Evolutionary conservation across 2,888 invertebrate genomes (phyloP).

Genomic region (Agrypnus murinus): DNA sequence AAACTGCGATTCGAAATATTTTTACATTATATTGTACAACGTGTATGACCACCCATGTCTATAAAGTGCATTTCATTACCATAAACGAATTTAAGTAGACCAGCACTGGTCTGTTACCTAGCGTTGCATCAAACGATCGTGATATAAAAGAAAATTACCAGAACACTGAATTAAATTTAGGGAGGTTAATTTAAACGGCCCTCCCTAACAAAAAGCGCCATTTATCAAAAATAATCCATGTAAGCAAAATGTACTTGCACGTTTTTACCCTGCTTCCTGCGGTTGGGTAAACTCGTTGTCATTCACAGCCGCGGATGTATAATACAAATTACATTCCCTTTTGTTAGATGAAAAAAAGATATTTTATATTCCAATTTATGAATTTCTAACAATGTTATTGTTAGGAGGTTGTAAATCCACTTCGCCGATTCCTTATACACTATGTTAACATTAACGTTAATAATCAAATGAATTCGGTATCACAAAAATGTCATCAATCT

Average conservation of each 20-base stretch:
- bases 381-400: background rate
- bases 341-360: background rate
- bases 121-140: background rate
- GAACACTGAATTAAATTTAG: constrained; percentile 1
- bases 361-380: constrained; percentile 6
- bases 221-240: constrained; percentile 27
- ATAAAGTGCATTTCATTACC: too few relatives aligned
- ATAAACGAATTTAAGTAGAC: too few relatives aligned
- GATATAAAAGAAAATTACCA: background rate
- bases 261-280: constrained; percentile 1
- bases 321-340: background rate
- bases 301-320: constrained; percentile 1
- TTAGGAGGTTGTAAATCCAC: background rate
- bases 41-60: too few relatives aligned
- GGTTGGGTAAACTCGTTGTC: constrained; percentile 4
- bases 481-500: too few relatives aligned
- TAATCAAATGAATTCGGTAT: too few relatives aligned
- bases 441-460: too few relatives aligned
- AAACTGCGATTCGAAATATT: too few relatives aligned
- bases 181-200: constrained; percentile 1
- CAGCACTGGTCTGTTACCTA: background rate
- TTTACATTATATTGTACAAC: too few relatives aligned
- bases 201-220: background rate
- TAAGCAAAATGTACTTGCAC: constrained; percentile 24
- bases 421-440: too few relatives aligned